Evolutionary conservation across 2,113 vertebrate genomes (phyloP).

Genomic region (Phainopepla nitens): DNA sequence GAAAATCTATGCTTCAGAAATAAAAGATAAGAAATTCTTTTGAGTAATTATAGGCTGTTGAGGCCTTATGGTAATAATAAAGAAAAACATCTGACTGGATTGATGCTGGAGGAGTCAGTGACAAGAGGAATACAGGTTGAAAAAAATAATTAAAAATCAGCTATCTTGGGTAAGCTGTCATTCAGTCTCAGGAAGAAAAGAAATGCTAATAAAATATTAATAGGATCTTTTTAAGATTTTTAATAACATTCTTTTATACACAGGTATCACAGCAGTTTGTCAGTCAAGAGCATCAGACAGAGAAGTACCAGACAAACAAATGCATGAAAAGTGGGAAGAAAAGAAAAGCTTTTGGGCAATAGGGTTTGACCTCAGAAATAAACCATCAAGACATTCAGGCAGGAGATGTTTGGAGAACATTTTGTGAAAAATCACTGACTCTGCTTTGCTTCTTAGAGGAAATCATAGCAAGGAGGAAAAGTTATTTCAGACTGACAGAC

Average conservation of each 20-base stretch:
- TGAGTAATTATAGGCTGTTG: conserved; percentile 74
- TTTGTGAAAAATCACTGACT: not conserved
- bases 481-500: conserved; percentile 50
- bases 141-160: conserved; percentile 86
- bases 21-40: conserved; percentile 75
- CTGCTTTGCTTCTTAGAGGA: conserved; percentile 10
- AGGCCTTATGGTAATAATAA: conserved; percentile 68
- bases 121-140: conserved; percentile 74
- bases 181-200: conserved; percentile 84
- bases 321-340: not conserved
- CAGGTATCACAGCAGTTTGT: conserved; percentile 57
- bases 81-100: conserved; percentile 84
- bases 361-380: conserved; percentile 3
- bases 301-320: conserved; percentile 14
- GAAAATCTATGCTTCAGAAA: conserved; percentile 66
- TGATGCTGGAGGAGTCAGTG: conserved; percentile 76
- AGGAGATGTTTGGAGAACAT: not conserved
- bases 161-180: conserved; percentile 86
- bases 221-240: conserved; percentile 78
- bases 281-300: conserved; percentile 60
- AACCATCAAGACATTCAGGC: not conserved
- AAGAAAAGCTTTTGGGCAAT: not conserved
- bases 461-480: conserved; percentile 11
- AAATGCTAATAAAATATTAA: conserved; percentile 96
- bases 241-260: conserved; percentile 81